A percentile compares a stretch with the other conserved stretches of the same genome.
These are phyloP conservation scores for Microplitis mediator DNA, from an alignment of 1,140 invertebrate species.

Conservation along the genomic window DNA sequence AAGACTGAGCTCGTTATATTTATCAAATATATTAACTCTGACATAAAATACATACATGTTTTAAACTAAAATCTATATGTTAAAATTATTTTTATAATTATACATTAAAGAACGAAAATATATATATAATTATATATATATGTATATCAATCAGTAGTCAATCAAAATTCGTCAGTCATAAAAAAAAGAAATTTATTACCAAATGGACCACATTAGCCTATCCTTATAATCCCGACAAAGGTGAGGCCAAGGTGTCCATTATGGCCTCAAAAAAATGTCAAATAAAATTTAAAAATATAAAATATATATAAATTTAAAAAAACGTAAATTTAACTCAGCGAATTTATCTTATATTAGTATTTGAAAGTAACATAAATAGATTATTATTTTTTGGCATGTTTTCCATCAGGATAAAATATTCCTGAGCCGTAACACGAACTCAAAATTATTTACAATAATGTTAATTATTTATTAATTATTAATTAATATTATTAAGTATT, in stretches of 20 bases:
- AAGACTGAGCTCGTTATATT: neutral
- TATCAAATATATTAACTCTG: neutral
- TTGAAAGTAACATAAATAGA: slow-evolving; percentile 39
- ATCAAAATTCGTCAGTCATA: slow-evolving; percentile 7
- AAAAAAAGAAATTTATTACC: slow-evolving; percentile 2
- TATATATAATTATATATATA: neutral
- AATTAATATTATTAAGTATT: no score
- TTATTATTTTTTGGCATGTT: slow-evolving; percentile 61
- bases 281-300: neutral
- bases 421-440: slow-evolving; percentile 22
- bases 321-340: neutral
- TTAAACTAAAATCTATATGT: neutral
- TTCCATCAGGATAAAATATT: slow-evolving; percentile 38
- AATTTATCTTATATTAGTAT: slow-evolving; percentile 5
- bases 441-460: slow-evolving; percentile 28
- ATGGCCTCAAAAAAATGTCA: slow-evolving; percentile 29
- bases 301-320: slow-evolving; percentile 16
- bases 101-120: neutral
- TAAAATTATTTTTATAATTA: neutral
- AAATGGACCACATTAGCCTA: slow-evolving; percentile 59
- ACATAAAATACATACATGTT: neutral
- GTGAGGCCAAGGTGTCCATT: slow-evolving; percentile 60
- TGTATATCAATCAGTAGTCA: neutral
- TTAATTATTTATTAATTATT: neutral
- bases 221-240: slow-evolving; percentile 51